Evolutionary conservation across 92 coral and sea anemone species (phyloP).

Genomic region (Heteractis magnifica): DNA sequence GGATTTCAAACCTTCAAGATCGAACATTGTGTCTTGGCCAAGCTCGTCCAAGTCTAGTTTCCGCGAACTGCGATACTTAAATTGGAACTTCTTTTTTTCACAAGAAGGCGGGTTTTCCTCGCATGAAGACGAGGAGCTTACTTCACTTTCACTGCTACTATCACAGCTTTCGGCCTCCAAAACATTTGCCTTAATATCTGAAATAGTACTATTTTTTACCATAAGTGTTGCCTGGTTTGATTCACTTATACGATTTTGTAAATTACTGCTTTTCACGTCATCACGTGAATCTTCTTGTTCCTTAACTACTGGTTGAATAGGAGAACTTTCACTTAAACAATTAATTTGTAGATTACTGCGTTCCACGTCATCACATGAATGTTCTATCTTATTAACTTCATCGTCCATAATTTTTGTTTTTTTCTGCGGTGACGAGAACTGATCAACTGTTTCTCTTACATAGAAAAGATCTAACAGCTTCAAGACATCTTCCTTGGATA

Average conservation of each 20-base stretch:
- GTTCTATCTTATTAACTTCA: background rate
- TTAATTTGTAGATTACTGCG: background rate
- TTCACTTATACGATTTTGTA: no score
- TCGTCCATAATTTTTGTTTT: background rate
- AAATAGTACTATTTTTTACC: background rate
- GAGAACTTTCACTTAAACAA: background rate
- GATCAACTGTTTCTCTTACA: constrained; percentile 1
- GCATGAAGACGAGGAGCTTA: background rate
- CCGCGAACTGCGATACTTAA: constrained; percentile 1
- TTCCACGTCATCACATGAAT: background rate
- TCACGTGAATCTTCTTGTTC: no score
- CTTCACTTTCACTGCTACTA: background rate
- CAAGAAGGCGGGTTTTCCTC: constrained; percentile 7
- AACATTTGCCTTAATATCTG: background rate
- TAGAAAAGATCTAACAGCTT: background rate
- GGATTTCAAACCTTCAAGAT: background rate
- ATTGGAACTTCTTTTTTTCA: background rate
- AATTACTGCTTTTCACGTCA: no score
- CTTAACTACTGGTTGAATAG: no score
- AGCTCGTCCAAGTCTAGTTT: constrained; percentile 1
- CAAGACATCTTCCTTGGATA: background rate
- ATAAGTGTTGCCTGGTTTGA: background rate
- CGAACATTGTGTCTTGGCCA: constrained; percentile 1
- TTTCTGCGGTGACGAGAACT: background rate
- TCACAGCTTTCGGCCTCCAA: background rate